Percentiles rank a stretch among this genome's conserved stretches.
These are phyloP conservation scores for Cerceris rybyensis DNA, from an alignment of 2,888 invertebrate species.

Conservation along the genomic window DNA sequence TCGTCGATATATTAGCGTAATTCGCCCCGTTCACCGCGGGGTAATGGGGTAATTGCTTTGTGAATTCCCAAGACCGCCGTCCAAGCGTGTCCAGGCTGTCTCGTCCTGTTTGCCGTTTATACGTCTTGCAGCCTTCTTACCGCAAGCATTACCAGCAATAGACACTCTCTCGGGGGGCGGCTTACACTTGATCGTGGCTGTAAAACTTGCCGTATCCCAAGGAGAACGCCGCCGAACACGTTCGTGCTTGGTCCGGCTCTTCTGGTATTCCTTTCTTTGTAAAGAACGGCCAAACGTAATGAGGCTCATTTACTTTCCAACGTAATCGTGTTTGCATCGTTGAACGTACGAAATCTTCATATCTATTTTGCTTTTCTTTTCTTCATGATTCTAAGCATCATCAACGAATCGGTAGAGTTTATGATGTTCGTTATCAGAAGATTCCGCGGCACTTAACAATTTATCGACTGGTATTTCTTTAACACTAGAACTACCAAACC, in stretches of 20 bases:
- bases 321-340: too few relatives aligned
- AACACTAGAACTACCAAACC: too few relatives aligned
- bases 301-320: neutral
- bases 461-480: too few relatives aligned
- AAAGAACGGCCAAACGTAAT: neutral
- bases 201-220: slow-evolving; percentile 19
- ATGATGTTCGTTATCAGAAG: too few relatives aligned
- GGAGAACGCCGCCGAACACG: neutral
- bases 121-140: slow-evolving; percentile 39
- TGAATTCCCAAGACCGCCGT: slow-evolving; percentile 56
- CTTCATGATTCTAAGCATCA: too few relatives aligned
- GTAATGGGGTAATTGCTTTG: slow-evolving; percentile 74
- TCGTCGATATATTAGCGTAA: slow-evolving; percentile 71
- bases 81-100: slow-evolving; percentile 39
- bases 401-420: too few relatives aligned
- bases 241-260: neutral
- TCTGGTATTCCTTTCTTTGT: slow-evolving; percentile 12
- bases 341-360: too few relatives aligned
- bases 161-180: slow-evolving; percentile 35
- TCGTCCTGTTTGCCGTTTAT: slow-evolving; percentile 44
- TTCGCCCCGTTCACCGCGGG: slow-evolving; percentile 59
- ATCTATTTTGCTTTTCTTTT: too few relatives aligned
- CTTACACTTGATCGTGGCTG: slow-evolving; percentile 37
- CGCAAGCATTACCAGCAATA: slow-evolving; percentile 40
- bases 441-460: too few relatives aligned